Evolutionary conservation across 2,888 invertebrate species (phyloP).

Genomic region (Stenolophus ochropezus): DNA sequence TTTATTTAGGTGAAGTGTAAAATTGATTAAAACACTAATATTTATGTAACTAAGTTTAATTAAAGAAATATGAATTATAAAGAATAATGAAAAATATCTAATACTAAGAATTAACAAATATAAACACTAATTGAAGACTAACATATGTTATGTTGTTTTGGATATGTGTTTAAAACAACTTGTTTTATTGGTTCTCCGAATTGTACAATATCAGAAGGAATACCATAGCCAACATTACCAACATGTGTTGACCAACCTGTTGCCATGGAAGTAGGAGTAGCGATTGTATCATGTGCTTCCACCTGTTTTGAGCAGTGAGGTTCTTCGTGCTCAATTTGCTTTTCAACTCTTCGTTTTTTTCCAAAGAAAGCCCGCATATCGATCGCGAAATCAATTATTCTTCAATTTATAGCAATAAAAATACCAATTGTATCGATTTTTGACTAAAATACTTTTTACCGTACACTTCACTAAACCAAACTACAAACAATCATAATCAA

Average conservation of each 20-base stretch:
- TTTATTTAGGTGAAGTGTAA: too few relatives aligned
- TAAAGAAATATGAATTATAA: too few relatives aligned
- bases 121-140: too few relatives aligned
- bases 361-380: conserved; percentile 54
- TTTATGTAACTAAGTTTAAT: too few relatives aligned
- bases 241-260: background rate
- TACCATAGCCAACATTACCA: conserved; percentile 24
- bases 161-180: conserved; percentile 43
- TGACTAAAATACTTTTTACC: background rate
- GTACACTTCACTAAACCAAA: conserved; percentile 6
- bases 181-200: conserved; percentile 19
- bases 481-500: conserved; percentile 13
- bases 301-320: conserved; percentile 42
- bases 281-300: conserved; percentile 8
- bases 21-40: too few relatives aligned
- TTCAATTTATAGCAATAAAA: conserved; percentile 34
- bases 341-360: conserved; percentile 51
- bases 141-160: conserved; percentile 18
- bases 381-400: conserved; percentile 38
- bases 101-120: too few relatives aligned
- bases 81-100: too few relatives aligned
- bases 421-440: conserved; percentile 8
- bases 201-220: conserved; percentile 54
- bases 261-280: conserved; percentile 41
- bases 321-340: conserved; percentile 37